Evolutionary conservation across 2,797 vertebrate species (phyloP).

Genomic region (Urophycis tenuis): DNA sequence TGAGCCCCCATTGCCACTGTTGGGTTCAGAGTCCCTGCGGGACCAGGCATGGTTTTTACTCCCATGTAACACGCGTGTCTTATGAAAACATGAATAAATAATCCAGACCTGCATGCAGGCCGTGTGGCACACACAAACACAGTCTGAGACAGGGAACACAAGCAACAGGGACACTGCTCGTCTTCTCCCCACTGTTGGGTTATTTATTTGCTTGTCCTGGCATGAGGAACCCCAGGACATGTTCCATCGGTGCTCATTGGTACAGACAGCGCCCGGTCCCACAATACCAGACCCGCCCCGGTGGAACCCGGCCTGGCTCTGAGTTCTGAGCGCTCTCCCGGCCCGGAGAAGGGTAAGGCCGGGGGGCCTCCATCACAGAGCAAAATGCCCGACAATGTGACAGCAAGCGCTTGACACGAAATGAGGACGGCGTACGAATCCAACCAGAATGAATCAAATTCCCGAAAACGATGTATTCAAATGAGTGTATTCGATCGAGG

Average conservation of each 20-base stretch:
- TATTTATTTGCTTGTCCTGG: conserved; percentile 15
- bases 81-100: conserved; percentile 40
- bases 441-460: not conserved
- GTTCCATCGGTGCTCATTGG: not conserved
- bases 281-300: not conserved
- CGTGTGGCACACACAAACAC: not conserved
- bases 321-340: not conserved
- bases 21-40: conserved; percentile 10
- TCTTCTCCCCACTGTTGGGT: conserved; percentile 8
- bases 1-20: not conserved
- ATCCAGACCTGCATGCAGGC: conserved; percentile 18
- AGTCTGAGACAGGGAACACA: conserved; percentile 3
- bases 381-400: not conserved
- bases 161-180: not conserved
- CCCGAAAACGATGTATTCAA: not conserved
- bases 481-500: not conserved
- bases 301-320: not conserved
- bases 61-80: not conserved
- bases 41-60: conserved; percentile 11
- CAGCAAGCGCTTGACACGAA: not conserved
- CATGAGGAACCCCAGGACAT: not conserved
- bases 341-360: not conserved
- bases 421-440: not conserved
- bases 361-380: not conserved
- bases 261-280: not conserved